Base-by-base conservation (phyloP, 2,888 invertebrate species). In the Crematogaster levior region DNA sequence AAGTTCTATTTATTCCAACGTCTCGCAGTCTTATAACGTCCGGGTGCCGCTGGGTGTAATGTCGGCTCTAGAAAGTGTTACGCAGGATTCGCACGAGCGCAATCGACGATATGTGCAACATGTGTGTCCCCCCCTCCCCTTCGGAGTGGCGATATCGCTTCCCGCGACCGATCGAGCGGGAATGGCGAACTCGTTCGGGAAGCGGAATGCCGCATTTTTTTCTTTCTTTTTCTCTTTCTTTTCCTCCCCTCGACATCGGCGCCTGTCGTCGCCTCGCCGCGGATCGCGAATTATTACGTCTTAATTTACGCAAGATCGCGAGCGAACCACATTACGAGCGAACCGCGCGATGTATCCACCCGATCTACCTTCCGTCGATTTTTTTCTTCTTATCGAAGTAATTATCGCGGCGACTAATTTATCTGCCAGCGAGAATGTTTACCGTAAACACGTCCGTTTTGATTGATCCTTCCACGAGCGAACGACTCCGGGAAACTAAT, bases 71-170 rank as follows among this genome's bases (percentile, higher is more conserved):
- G 77, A 79, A 79, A 79, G 77, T 79, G 68, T 79, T 79, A 79
- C 68, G 68, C 77, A 68, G 77, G 77, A 79, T 68, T 79, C 77
- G 77, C 77, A 77, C 77, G 66, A 77, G 40, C 53, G 77, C 77
- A 77, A 66, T 77, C 66, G 77, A 7, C 40, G 61, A 75, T 63
- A 77, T 66, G 53, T 56, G 77, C 66, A 46, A 66, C n/a, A 21
- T 53, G 51, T 53, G 56, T 56, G 27, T 5, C 40, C 37, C 5
- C 30, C 43, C 24, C 6, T 43, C 63, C 18, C 40, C n/a, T n/a
- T n/a, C n/a, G 3, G 5, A n/a, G 37, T 27, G 21, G 37, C 51
- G 24, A 34, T 40, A 66, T 77, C 66, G 15, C 53, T 53, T 66
- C n/a, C 66, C 53, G 27, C 75, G 40, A 4, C 21, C 21, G 37